Percentiles rank a stretch among this genome's conserved stretches.
These are phyloP conservation scores for crab-eating macaque (Macaca fascicularis) DNA, from an alignment of 2,113 vertebrate genomes.

Conservation along the genomic window T2T-MFA8v1.1 NC_088395.1:107117001-107117500, in stretches of 20 bases:
- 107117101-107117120: background rate
- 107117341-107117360: background rate
- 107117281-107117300: background rate
- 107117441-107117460: background rate
- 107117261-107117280: background rate
- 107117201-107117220: slow-evolving; percentile 8
- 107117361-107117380: slow-evolving; percentile 37
- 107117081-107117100: background rate
- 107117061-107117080: background rate
- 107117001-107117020: slow-evolving; percentile 59
- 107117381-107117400: slow-evolving; percentile 20
- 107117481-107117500: background rate
- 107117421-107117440: slow-evolving; percentile 28
- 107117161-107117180: background rate
- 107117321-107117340: background rate
- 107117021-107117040: slow-evolving; percentile 74
- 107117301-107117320: background rate
- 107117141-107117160: background rate
- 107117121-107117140: background rate
- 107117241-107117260: slow-evolving; percentile 29
- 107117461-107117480: background rate
- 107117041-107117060: background rate
- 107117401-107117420: slow-evolving; percentile 9
- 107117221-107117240: background rate
- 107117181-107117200: slow-evolving; percentile 20